phyloP scores from a whole-genome alignment of 1,140 invertebrate genomes.

The Pristionchus pacificus region DNA sequence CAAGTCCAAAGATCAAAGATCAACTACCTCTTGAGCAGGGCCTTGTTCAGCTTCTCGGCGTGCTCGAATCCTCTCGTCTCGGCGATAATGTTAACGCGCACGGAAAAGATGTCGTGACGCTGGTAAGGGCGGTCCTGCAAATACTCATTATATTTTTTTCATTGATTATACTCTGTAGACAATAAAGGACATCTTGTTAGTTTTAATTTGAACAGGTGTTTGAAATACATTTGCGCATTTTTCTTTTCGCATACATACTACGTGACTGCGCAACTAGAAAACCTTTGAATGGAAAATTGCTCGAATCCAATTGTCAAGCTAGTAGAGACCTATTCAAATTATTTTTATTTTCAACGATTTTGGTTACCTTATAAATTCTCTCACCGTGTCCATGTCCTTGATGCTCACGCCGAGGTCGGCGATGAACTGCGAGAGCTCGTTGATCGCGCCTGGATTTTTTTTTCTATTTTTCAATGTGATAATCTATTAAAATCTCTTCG shows the following conservation, averaged over 20 bases:
- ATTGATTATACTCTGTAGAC: no score
- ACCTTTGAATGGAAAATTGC: no score
- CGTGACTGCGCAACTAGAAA: no score
- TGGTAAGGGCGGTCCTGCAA: slow-evolving; percentile 86
- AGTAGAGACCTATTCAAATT: neutral
- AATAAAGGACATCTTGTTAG: no score
- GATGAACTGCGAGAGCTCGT: slow-evolving; percentile 75
- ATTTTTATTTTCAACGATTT: no score
- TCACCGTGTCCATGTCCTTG: slow-evolving; percentile 32
- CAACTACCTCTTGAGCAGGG: neutral
- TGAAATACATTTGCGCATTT: no score
- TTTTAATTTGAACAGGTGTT: no score
- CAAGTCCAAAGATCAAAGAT: no score
- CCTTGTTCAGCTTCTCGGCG: slow-evolving; percentile 34
- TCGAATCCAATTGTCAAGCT: slow-evolving; percentile 58
- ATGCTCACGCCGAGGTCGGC: slow-evolving; percentile 70
- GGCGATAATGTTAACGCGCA: slow-evolving; percentile 71
- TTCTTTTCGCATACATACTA: no score
- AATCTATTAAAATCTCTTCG: no score
- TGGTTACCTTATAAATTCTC: slow-evolving; percentile 75
- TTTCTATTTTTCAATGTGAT: no score
- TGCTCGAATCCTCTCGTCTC: slow-evolving; percentile 77
- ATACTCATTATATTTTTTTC: no score
- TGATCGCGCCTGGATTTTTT: slow-evolving; percentile 63
- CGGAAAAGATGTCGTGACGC: slow-evolving; percentile 74